Percentiles rank a stretch among this genome's conserved stretches.
phyloP scores from a whole-genome alignment of 1,140 invertebrate species.

The Drosophila melanica region DNA sequence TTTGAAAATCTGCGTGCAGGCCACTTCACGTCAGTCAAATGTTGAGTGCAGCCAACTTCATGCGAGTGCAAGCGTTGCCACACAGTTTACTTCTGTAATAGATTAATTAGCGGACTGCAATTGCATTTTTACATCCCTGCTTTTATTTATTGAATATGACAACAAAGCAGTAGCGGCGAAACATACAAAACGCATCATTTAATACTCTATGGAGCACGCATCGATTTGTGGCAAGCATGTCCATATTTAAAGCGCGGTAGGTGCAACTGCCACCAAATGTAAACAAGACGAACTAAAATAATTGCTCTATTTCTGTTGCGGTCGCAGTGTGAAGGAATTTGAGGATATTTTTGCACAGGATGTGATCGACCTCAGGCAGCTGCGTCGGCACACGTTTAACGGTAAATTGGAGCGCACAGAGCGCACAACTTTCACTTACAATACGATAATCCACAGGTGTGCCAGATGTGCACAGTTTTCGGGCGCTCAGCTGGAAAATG shows the following conservation, averaged over 20 bases:
- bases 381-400: slow-evolving; percentile 90
- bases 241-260: slow-evolving; percentile 80
- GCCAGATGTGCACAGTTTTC: slow-evolving; percentile 91
- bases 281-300: slow-evolving; percentile 3
- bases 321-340: slow-evolving; percentile 90
- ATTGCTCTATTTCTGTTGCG: slow-evolving; percentile 3
- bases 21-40: slow-evolving; percentile 10
- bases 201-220: slow-evolving; percentile 32
- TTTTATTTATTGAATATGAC: slow-evolving; percentile 19
- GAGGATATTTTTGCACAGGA: slow-evolving; percentile 88
- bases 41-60: slow-evolving; percentile 40
- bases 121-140: slow-evolving; percentile 32
- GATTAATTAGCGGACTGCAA: slow-evolving; percentile 29
- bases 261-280: not conserved
- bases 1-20: slow-evolving; percentile 11
- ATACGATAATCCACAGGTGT: slow-evolving; percentile 87
- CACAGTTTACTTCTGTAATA: not conserved
- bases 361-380: slow-evolving; percentile 87
- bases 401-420: slow-evolving; percentile 85
- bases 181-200: not conserved
- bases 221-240: slow-evolving; percentile 58
- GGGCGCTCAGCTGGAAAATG: slow-evolving; percentile 92
- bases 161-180: slow-evolving; percentile 38
- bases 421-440: not conserved
- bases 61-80: slow-evolving; percentile 26